Percentiles rank a stretch among this genome's conserved stretches.
These are phyloP conservation scores for Galleria mellonella DNA, from an alignment of 1,140 invertebrate species.

Conservation along the genomic window DNA sequence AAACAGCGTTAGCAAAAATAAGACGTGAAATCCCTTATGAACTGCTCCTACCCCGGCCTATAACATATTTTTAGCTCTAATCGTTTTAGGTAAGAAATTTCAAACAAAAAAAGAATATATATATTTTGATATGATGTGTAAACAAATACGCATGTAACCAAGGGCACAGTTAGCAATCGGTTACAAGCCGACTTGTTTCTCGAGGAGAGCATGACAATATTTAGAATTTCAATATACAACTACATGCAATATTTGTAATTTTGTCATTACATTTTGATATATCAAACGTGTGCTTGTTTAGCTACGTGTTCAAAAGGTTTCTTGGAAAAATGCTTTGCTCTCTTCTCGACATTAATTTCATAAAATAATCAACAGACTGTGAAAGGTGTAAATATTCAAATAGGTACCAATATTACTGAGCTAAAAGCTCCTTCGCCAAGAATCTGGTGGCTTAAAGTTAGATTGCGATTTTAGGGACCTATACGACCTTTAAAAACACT, in stretches of 20 bases:
- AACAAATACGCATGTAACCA: slow-evolving; percentile 71
- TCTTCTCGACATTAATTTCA: slow-evolving; percentile 31
- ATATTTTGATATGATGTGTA: slow-evolving; percentile 44
- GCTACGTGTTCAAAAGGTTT: slow-evolving; percentile 52
- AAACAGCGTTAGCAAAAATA: slow-evolving; percentile 15
- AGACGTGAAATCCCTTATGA: slow-evolving; percentile 53
- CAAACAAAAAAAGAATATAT: slow-evolving; percentile 40
- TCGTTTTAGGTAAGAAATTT: slow-evolving; percentile 39
- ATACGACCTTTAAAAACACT: slow-evolving; percentile 4
- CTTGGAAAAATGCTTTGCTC: slow-evolving; percentile 35
- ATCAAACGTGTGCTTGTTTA: slow-evolving; percentile 48
- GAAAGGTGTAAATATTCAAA: slow-evolving; percentile 11
- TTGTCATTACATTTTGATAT: slow-evolving; percentile 21
- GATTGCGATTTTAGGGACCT: slow-evolving; percentile 2
- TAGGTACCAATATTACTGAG: slow-evolving; percentile 8
- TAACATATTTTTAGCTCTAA: slow-evolving; percentile 50
- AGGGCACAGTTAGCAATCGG: slow-evolving; percentile 50
- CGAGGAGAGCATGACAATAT: slow-evolving; percentile 43
- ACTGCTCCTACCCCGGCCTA: slow-evolving; percentile 60
- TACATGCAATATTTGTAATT: slow-evolving; percentile 39
- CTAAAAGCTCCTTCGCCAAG: slow-evolving; percentile 8
- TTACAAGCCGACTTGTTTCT: slow-evolving; percentile 62
- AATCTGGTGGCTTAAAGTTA: slow-evolving; percentile 5
- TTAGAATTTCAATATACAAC: slow-evolving; percentile 36
- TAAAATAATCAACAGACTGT: not conserved